Evolutionary conservation across 2,113 vertebrate genomes (phyloP).

Genomic region (western clawed frog (Xenopus tropicalis)): UCB_Xtro_10.0 CM004452.2:15929001-15929500

Average conservation of each 20-base stretch:
- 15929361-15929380: not conserved
- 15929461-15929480: too few relatives aligned
- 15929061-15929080: conserved; percentile 38
- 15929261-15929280: conserved; percentile 89
- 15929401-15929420: too few relatives aligned
- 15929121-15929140: not conserved
- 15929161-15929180: not conserved
- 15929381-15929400: not conserved
- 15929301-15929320: conserved; percentile 95
- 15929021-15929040: conserved; percentile 26
- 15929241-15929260: conserved; percentile 97
- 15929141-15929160: not conserved
- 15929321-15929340: conserved; percentile 88
- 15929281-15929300: conserved; percentile 91
- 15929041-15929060: conserved; percentile 11
- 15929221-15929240: conserved; percentile 52
- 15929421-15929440: too few relatives aligned
- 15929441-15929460: too few relatives aligned
- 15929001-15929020: conserved; percentile 17
- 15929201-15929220: conserved; percentile 35
- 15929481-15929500: too few relatives aligned
- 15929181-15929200: conserved; percentile 19
- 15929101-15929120: conserved; percentile 9
- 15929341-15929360: conserved; percentile 68
- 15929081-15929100: conserved; percentile 34